These are phyloP conservation scores for Tenthredo scrophulariae DNA, from an alignment of 2,888 invertebrate species.

Conservation along the genomic window DNA sequence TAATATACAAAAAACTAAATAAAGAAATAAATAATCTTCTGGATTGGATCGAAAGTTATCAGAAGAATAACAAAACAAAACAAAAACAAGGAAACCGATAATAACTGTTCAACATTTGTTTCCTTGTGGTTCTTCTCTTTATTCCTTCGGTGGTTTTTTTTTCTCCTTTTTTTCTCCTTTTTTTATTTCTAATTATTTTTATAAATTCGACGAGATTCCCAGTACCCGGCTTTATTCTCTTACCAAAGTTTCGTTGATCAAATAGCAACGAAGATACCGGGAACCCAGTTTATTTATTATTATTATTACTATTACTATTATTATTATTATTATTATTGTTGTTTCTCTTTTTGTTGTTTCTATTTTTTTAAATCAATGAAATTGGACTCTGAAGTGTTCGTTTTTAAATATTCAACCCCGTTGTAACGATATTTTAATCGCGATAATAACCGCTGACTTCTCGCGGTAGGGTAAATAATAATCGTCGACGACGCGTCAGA, in stretches of 20 bases:
- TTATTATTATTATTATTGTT: not conserved
- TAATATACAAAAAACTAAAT: not conserved
- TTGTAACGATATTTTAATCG: constrained; percentile 5
- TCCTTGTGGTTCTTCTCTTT: not conserved
- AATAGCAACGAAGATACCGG: not conserved
- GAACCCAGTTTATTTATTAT: not conserved
- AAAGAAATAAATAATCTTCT: not conserved
- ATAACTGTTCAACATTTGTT: not conserved
- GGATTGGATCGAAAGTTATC: not conserved
- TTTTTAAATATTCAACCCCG: not conserved
- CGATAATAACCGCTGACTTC: not conserved
- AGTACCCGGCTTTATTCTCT: not conserved
- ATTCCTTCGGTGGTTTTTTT: not conserved
- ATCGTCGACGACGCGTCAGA: not conserved
- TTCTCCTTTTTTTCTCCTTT: not conserved
- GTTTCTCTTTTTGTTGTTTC: not conserved
- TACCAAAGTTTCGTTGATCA: not conserved
- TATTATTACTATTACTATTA: not conserved
- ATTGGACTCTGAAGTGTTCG: not conserved
- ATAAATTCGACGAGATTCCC: not conserved
- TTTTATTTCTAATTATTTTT: not conserved
- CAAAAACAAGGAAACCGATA: not conserved
- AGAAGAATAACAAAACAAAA: not conserved
- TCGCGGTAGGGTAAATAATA: not conserved
- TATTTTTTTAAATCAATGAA: not conserved